Evolutionary conservation across 2,888 invertebrate genomes (phyloP), one percentile per base, ranked within the genome.

Genomic region (Polydesmus complanatus): DNA sequence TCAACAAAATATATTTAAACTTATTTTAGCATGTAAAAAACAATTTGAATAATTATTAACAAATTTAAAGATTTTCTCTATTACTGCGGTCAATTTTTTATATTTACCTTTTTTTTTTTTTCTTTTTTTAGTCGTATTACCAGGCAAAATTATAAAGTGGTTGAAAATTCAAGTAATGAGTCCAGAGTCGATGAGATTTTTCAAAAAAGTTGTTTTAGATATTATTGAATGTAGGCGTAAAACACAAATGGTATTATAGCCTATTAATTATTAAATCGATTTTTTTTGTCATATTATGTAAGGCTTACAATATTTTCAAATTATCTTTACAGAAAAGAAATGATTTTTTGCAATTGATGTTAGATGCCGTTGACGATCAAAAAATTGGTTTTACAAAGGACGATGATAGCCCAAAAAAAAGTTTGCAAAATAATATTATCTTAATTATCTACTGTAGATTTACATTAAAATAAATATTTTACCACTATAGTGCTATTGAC

Each of bases 321-420:
- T 37, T 8, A 8, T 37, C 14, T 14, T 37, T 8, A 37, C 5
- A 58, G 58, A 58, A 27, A 49, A 47, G 58, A 58, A 58, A 19
- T 27, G 58, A 58, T 58, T 58, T 58, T 22, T 27, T 58, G 19
- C 58, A 58, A 58, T 27, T 58, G n/a, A 27, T 58, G 37, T 52
- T 58, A 3, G 58, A 58, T 27, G 51, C 58, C 11, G 27, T 27
- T 27, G 37, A 56, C 18, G 27, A 8, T 18, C 18, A 27, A 22
- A 26, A n/a, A n/a, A n/a, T n/a, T n/a, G n/a, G n/a, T n/a, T n/a
- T n/a, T n/a, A n/a, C n/a, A n/a, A n/a, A n/a, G n/a, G n/a, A n/a
- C n/a, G n/a, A n/a, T n/a, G n/a, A n/a, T n/a, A n/a, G n/a, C n/a
- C n/a, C n/a, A n/a, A n/a, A n/a, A n/a, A n/a, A n/a, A n/a, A n/a